Percentiles rank a stretch among this genome's conserved stretches.
phyloP scores from a whole-genome alignment of 2,113 vertebrate species.

The Loxodonta africana region DNA sequence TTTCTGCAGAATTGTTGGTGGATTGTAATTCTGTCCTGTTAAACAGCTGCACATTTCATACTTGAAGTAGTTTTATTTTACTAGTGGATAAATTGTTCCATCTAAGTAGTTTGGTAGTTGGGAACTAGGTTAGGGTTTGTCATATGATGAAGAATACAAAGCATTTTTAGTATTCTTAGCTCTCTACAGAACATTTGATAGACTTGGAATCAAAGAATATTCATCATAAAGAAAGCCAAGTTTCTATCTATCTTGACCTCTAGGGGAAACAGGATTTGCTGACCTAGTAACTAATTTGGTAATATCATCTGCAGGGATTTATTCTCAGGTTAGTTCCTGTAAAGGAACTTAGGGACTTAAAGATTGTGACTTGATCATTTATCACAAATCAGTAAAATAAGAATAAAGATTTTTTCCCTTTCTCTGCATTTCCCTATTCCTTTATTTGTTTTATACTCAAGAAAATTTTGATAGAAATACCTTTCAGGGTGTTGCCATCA shows the following conservation, averaged over 20 bases:
- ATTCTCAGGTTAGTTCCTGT: neutral
- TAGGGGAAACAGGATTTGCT: neutral
- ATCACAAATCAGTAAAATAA: neutral
- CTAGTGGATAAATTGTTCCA: neutral
- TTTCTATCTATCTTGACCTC: neutral
- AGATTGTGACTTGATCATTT: neutral
- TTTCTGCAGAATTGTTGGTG: neutral
- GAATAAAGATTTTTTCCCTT: neutral
- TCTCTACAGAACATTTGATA: slow-evolving; percentile 16
- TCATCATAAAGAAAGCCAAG: slow-evolving; percentile 32
- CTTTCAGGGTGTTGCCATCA: neutral
- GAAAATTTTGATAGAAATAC: slow-evolving; percentile 11
- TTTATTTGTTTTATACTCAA: slow-evolving; percentile 14
- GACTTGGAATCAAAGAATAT: neutral
- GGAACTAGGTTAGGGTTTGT: neutral
- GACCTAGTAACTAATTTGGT: neutral
- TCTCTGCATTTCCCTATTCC: neutral
- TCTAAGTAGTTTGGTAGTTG: neutral
- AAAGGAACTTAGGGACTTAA: neutral
- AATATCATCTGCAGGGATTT: neutral
- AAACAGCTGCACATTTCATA: neutral
- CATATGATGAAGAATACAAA: neutral
- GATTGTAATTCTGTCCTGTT: slow-evolving; percentile 3
- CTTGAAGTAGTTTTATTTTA: slow-evolving; percentile 40
- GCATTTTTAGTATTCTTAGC: neutral